Conservation (phyloP, 2,113 vertebrate genomes). For the Otus sunia region DNA sequence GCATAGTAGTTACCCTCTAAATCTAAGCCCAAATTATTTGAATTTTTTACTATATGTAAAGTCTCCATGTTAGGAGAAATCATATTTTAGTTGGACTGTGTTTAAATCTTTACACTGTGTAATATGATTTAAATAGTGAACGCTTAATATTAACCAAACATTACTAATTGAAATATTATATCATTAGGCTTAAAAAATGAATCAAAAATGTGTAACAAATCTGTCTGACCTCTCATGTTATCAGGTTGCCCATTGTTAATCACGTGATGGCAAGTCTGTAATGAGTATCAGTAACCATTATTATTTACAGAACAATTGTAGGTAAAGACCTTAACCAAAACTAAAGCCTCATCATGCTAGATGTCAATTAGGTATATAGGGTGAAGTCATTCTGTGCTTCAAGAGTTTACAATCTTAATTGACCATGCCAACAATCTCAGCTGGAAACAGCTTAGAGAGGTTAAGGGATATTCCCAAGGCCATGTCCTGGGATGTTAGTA, state of each 20-base stretch:
- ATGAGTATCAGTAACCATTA: not conserved
- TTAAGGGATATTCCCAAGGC: not conserved
- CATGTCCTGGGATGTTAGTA: not conserved
- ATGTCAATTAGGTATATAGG: not conserved
- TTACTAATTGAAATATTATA: not conserved
- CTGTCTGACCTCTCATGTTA: not conserved
- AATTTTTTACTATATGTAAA: not conserved
- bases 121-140: not conserved
- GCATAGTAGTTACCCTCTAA: not conserved
- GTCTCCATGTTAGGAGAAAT: not conserved
- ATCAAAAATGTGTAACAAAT: not conserved
- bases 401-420: not conserved
- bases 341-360: not conserved
- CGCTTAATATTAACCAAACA: not conserved
- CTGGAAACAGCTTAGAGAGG: not conserved
- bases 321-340: not conserved
- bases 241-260: not conserved
- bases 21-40: not conserved
- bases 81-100: not conserved
- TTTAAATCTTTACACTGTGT: not conserved
- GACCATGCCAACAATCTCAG: not conserved
- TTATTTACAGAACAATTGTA: not conserved
- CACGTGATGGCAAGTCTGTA: not conserved
- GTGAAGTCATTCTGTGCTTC: not conserved
- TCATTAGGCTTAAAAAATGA: not conserved